These are phyloP conservation scores for Argynnis bischoffii DNA, from an alignment of 2,888 invertebrate species.

Conservation along the genomic window DNA sequence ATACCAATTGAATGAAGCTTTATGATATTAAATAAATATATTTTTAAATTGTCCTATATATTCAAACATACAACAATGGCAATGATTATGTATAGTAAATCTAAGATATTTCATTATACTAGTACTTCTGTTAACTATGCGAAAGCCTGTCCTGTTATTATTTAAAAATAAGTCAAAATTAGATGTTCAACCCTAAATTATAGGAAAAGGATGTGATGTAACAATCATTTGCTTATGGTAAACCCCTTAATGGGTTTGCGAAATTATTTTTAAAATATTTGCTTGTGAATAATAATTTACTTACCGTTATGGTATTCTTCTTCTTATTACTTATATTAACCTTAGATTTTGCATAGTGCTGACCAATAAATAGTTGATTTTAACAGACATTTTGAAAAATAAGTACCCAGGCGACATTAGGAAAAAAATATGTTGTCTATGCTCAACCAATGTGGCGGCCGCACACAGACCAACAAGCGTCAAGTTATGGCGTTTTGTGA, in stretches of 20 bases:
- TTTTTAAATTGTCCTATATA: too few relatives aligned
- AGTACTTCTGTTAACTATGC: too few relatives aligned
- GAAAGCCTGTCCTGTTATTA: too few relatives aligned
- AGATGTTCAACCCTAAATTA: conserved; percentile 51
- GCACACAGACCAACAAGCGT: conserved; percentile 69
- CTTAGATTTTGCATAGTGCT: too few relatives aligned
- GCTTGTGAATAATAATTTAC: not conserved
- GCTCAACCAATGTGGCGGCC: conserved; percentile 78
- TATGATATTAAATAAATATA: too few relatives aligned
- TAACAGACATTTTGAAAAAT: not conserved
- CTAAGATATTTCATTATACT: not conserved
- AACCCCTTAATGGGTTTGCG: too few relatives aligned
- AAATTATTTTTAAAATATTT: not conserved
- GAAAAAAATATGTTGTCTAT: conserved; percentile 58
- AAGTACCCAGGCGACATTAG: conserved; percentile 6
- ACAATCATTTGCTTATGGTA: conserved; percentile 16
- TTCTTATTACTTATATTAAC: too few relatives aligned
- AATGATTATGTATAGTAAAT: too few relatives aligned
- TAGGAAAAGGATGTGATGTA: conserved; percentile 57
- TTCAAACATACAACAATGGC: too few relatives aligned
- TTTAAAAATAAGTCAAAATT: conserved; percentile 4
- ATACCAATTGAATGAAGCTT: too few relatives aligned
- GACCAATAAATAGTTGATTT: too few relatives aligned
- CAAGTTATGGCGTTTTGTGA: conserved; percentile 73
- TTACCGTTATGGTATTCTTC: not conserved